Evolutionary conservation across 2,888 invertebrate species (phyloP), one percentile per base, ranked within the genome.

Genomic region (Bedellia somnulentella): DNA sequence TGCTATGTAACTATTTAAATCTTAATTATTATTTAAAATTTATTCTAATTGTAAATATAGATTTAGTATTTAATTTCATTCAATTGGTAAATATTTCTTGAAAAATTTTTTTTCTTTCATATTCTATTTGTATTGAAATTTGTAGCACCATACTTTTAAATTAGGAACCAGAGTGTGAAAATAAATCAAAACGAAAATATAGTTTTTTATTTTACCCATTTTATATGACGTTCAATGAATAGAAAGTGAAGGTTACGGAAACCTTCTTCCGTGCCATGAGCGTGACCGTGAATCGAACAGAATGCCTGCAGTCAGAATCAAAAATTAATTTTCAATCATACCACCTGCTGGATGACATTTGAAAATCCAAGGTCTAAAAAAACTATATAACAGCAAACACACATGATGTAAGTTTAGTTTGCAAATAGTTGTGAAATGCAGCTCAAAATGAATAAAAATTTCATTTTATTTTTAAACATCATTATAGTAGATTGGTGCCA

Each of bases 21-120:
- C 35, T 10, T 47, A 47, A 39, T 36, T 47, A 47, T 46, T 6
- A 45, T 45, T 44, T 43, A 57, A 30, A 58, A 53, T 56, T 58
- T 54, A 68, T 46, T 57, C 52, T 47, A 60, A 51, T 52, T 68
- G 75, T 73, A 73, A 64, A 73, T 73, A 75, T 71, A 67, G 64
- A 42, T 44, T 50, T 64, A 71, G 47, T 73, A 73, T 71, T 75
- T 71, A 71, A 71, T 17, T 24, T 25, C 29, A 10, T 11, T 28
- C 16, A 63, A 60, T 61, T 59, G 56, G 56, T 61, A 67, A 55
- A 5, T 61, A 56, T 54, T 58, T 56, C 53, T 61, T 59, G 15
- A 13, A 27, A 4, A 4, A 27, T 12, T n/a, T n/a, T n/a, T n/a
- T n/a, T n/a, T n/a, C n/a, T n/a, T n/a, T n/a, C n/a, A n/a, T n/a